A percentile compares a stretch with the other conserved stretches of the same genome.
Conservation (phyloP, 2,888 invertebrate species). For the Frankliniella fusca region DNA sequence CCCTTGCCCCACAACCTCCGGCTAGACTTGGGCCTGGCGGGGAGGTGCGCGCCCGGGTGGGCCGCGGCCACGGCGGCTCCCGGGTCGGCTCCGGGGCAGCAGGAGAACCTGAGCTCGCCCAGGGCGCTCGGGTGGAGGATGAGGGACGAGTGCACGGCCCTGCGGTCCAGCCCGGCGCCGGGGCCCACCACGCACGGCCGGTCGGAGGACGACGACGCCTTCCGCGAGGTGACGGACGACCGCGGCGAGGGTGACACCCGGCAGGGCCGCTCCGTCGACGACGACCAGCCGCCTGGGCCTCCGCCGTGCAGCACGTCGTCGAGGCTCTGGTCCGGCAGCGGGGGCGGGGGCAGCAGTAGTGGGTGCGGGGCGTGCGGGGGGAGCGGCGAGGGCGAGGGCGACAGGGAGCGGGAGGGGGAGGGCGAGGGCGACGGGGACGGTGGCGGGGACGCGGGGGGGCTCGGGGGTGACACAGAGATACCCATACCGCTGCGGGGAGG, state of each 20-base stretch:
- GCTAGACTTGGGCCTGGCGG: background rate
- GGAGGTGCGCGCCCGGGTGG: background rate
- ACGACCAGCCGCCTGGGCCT: background rate
- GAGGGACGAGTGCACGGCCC: conserved; percentile 5
- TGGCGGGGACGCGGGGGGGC: background rate
- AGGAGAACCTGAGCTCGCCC: background rate
- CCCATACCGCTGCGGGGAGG: background rate
- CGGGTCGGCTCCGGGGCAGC: background rate
- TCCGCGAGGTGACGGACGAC: background rate
- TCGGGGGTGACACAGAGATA: no score
- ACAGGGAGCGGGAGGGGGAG: background rate
- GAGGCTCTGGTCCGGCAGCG: background rate
- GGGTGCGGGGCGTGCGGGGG: no score
- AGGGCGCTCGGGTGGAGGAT: conserved; percentile 1
- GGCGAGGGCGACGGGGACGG: background rate
- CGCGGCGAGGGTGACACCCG: background rate
- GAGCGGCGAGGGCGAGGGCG: background rate
- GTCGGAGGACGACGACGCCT: conserved; percentile 12
- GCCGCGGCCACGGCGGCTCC: background rate
- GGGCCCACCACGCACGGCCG: conserved; percentile 5
- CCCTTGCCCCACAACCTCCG: background rate
- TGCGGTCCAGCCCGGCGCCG: background rate
- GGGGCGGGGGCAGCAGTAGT: background rate
- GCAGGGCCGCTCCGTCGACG: background rate
- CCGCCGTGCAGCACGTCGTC: background rate